phyloP scores from a whole-genome alignment of 2,888 invertebrate genomes.

The Caenorhabditis parvicauda region DNA sequence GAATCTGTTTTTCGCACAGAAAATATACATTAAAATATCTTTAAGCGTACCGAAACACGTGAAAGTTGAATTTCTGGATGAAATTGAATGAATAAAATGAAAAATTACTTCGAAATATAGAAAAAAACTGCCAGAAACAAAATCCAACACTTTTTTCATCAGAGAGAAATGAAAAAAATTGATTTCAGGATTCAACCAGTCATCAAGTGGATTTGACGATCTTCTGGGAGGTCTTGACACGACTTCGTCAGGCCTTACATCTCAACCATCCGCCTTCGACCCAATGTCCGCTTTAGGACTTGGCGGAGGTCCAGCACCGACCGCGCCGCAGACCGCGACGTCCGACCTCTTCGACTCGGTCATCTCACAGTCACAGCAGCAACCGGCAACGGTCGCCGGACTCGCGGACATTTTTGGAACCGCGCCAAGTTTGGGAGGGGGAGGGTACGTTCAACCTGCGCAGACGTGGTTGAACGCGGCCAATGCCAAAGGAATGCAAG shows the following conservation, averaged over 20 bases:
- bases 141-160: background rate
- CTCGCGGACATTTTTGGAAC: conserved; percentile 87
- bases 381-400: conserved; percentile 27
- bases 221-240: conserved; percentile 42
- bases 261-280: conserved; percentile 17
- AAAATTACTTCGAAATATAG: too few relatives aligned
- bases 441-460: conserved; percentile 28
- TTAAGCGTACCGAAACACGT: too few relatives aligned
- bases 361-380: conserved; percentile 1
- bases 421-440: background rate
- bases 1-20: too few relatives aligned
- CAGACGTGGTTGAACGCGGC: conserved; percentile 55
- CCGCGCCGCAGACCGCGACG: conserved; percentile 16
- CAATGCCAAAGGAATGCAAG: conserved; percentile 75
- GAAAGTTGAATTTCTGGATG: too few relatives aligned
- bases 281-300: conserved; percentile 27
- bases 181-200: background rate
- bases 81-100: too few relatives aligned
- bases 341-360: background rate
- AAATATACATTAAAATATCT: too few relatives aligned
- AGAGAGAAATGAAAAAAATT: too few relatives aligned
- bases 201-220: conserved; percentile 56
- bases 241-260: conserved; percentile 3
- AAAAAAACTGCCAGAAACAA: too few relatives aligned
- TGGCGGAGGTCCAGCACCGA: conserved; percentile 14